Base-by-base conservation (phyloP, 35 echinoderm and acorn worm species). In the Ophiothrix spiculata region DNA sequence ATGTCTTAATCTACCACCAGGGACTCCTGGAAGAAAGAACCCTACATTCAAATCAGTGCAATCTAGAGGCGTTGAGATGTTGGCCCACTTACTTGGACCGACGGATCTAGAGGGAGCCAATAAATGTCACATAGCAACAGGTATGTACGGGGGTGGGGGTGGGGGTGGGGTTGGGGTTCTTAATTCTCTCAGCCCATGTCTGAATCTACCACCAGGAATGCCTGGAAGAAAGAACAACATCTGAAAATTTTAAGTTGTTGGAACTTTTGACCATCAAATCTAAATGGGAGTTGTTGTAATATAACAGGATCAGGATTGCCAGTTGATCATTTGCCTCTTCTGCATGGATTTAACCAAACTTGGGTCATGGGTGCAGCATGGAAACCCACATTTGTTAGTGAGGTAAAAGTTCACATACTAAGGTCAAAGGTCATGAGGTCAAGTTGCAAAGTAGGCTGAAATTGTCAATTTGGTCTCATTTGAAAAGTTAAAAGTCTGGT, bases 171-270 rank as follows among this genome's bases (percentile, higher is more conserved):
- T n/a, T n/a, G n/a, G n/a, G n/a, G n/a, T n/a, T n/a, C n/a, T n/a
- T n/a, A n/a, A n/a, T n/a, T n/a, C n/a, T n/a, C n/a, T n/a, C n/a
- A n/a, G n/a, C n/a, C n/a, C n/a, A n/a, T n/a, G 83, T 39, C 83
- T 99, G 6, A 87, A 89, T 84, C 89, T 99, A 0, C 75, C 80
- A 0, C 78, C 80, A 1, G 64, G 83, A 13, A 82, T 39, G 0
- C 56, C 37, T 1, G 78, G 83, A 19, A 25, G 39, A 4, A 37
- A 36, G 32, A 77, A 56, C 11, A 76, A 82, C 37, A 35, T 56
- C 25, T 99, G 86, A 77, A 80, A 91, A 33, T 99, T 92, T 94
- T 31, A 76, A 88, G 19, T 84, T 94, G 76, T 49, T 99, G 32
- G 86, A 75, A 39, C 75, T 60, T 90, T 28, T 81, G 78, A 32